A percentile compares a stretch with the other conserved stretches of the same genome.
Conservation (phyloP, 2,888 invertebrate species). For the Ferrisia virgata region DNA sequence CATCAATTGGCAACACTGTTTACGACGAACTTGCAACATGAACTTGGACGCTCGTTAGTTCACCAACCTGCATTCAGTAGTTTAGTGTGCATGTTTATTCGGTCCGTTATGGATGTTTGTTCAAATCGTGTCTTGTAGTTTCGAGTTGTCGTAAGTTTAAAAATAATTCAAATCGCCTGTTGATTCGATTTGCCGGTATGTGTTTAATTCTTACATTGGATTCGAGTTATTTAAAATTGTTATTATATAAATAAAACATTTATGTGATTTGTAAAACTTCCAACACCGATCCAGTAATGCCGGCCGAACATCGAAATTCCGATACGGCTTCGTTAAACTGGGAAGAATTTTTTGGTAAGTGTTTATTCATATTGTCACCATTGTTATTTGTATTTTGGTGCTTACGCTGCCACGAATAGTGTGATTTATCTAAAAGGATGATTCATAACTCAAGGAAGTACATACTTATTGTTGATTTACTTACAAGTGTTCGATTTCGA, state of each 20-base stretch:
- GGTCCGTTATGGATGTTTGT: background rate
- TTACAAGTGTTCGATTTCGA: background rate
- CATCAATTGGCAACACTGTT: background rate
- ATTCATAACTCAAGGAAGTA: background rate
- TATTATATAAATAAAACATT: background rate
- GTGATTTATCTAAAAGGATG: no score
- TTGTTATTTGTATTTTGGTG: no score
- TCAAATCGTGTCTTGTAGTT: background rate
- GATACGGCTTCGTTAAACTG: conserved; percentile 35
- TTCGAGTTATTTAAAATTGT: no score
- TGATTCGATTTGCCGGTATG: conserved; percentile 6
- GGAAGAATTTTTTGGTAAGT: conserved; percentile 45
- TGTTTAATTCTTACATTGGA: background rate
- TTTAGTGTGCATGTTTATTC: background rate
- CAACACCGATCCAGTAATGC: background rate
- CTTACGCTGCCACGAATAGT: no score
- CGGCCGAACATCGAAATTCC: conserved; percentile 34
- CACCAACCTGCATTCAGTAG: background rate
- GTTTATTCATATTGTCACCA: background rate
- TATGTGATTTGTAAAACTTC: background rate
- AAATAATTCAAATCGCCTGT: background rate
- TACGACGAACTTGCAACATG: background rate
- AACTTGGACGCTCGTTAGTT: background rate
- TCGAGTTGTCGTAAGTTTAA: background rate
- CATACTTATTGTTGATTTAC: background rate